These are phyloP conservation scores for Drosophila ercepeae DNA, from an alignment of 1,140 invertebrate species.

Conservation along the genomic window DNA sequence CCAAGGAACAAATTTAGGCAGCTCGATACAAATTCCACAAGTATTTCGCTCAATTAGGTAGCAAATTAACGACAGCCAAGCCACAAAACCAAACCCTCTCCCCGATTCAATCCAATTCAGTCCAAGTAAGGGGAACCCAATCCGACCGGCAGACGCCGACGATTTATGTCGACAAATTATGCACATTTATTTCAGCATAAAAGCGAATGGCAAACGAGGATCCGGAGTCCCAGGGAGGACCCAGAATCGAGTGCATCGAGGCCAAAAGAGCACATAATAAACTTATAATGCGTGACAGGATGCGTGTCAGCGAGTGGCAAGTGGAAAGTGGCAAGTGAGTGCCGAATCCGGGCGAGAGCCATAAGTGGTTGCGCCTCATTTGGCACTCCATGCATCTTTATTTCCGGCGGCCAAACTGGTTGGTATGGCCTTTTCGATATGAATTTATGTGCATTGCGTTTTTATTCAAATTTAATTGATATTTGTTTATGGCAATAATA, in stretches of 20 bases:
- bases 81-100: slow-evolving; percentile 8
- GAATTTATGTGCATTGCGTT: slow-evolving; percentile 65
- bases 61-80: slow-evolving; percentile 53
- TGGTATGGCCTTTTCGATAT: background rate
- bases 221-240: slow-evolving; percentile 1
- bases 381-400: slow-evolving; percentile 56
- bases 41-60: slow-evolving; percentile 50
- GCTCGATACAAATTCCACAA: slow-evolving; percentile 8
- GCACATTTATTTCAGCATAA: slow-evolving; percentile 67
- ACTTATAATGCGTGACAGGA: slow-evolving; percentile 64
- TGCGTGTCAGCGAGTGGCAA: slow-evolving; percentile 31
- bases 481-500: slow-evolving; percentile 61
- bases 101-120: slow-evolving; percentile 9
- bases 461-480: slow-evolving; percentile 80
- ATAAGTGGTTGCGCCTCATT: slow-evolving; percentile 67
- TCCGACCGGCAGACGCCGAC: slow-evolving; percentile 20
- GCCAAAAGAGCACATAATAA: slow-evolving; percentile 64
- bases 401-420: slow-evolving; percentile 19
- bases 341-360: slow-evolving; percentile 24
- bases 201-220: slow-evolving; percentile 30
- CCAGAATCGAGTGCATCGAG: slow-evolving; percentile 28
- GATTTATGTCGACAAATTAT: slow-evolving; percentile 69
- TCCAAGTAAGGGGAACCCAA: slow-evolving; percentile 6
- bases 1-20: no score
- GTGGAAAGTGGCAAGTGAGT: slow-evolving; percentile 24